Percentiles rank a stretch among this genome's conserved stretches.
Conservation (phyloP, 2,888 invertebrate species). For the Cactoblastis cactorum region DNA sequence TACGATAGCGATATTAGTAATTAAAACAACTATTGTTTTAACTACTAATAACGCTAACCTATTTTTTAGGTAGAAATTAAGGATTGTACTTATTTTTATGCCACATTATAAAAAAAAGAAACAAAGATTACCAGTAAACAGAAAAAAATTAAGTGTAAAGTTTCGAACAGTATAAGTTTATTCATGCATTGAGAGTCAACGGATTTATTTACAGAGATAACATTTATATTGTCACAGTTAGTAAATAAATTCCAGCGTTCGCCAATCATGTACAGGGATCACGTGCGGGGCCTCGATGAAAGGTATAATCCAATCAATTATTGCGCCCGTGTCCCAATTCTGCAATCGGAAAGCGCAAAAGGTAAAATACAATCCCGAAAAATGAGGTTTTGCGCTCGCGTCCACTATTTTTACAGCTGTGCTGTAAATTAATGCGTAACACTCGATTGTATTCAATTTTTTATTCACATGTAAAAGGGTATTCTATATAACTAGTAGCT, state of each 20-base stretch:
- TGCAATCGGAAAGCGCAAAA: constrained; percentile 18
- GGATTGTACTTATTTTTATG: no score
- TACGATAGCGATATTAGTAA: no score
- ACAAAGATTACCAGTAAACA: no score
- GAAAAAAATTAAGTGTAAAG: constrained; percentile 38
- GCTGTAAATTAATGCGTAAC: not conserved
- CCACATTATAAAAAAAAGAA: no score
- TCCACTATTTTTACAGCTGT: not conserved
- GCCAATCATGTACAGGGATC: constrained; percentile 67
- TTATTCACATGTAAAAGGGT: no score
- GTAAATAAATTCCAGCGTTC: constrained; percentile 18
- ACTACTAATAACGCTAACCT: no score
- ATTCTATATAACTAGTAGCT: no score
- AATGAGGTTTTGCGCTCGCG: constrained; percentile 4
- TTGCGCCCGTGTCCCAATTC: constrained; percentile 60
- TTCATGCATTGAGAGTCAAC: constrained; percentile 47
- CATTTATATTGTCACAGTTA: constrained; percentile 42
- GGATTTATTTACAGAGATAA: constrained; percentile 59
- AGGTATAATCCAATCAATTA: constrained; percentile 75
- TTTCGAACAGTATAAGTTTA: constrained; percentile 45
- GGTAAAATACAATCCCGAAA: constrained; percentile 10
- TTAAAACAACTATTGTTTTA: no score
- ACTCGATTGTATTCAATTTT: no score
- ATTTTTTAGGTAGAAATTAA: no score
- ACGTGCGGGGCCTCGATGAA: constrained; percentile 57